These are phyloP conservation scores for Tenualosa ilisha DNA, from an alignment of 2,797 vertebrate species.

Conservation along the genomic window DNA sequence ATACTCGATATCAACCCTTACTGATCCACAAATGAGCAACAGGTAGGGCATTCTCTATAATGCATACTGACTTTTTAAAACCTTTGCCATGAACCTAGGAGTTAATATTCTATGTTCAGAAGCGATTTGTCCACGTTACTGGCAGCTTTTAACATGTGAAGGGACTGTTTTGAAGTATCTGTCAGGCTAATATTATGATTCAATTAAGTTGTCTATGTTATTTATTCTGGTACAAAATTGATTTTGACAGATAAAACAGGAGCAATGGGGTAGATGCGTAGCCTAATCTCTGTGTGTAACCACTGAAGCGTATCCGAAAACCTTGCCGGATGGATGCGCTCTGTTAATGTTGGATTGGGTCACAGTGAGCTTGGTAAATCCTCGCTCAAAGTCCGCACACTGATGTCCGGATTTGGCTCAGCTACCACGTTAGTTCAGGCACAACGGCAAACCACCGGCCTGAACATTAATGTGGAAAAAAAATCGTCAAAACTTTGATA, in stretches of 20 bases:
- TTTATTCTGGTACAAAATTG: neutral
- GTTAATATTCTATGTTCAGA: neutral
- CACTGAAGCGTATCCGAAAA: constrained; percentile 1
- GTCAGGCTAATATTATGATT: neutral
- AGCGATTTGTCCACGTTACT: neutral
- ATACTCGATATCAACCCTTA: constrained; percentile 56
- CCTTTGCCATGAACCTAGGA: neutral
- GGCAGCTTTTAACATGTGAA: neutral
- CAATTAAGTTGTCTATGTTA: neutral
- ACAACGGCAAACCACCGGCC: neutral
- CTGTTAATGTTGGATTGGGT: neutral
- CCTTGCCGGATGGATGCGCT: constrained; percentile 13
- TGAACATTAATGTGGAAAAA: neutral
- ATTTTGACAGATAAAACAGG: neutral
- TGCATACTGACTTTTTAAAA: neutral
- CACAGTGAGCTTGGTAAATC: constrained; percentile 7
- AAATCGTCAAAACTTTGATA: constrained; percentile 1
- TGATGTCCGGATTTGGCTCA: neutral
- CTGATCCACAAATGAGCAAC: constrained; percentile 60
- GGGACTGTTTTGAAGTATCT: neutral
- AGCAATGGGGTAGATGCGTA: neutral
- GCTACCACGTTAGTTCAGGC: neutral
- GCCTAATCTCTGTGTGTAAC: neutral
- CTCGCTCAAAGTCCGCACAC: neutral
- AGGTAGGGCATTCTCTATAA: constrained; percentile 61